Evolutionary conservation across 1,140 invertebrate genomes (phyloP).

Genomic region (Drosophila seguyi): DNA sequence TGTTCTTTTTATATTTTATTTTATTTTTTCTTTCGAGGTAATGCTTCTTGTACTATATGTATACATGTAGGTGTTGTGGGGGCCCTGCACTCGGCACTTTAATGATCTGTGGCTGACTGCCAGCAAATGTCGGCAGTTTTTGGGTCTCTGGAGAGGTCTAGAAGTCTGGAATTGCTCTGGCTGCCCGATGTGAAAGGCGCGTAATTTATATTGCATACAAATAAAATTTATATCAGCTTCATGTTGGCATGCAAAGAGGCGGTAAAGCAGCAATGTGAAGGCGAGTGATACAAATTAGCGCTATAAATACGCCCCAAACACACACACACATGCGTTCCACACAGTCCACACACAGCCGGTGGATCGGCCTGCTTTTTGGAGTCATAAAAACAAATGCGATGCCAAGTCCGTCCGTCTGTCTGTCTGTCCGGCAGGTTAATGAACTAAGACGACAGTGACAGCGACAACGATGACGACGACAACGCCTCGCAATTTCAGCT

Average conservation of each 20-base stretch:
- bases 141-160: constrained; percentile 10
- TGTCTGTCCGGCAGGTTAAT: constrained; percentile 55
- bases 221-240: constrained; percentile 77
- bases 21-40: background rate
- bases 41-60: background rate
- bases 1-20: background rate
- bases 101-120: constrained; percentile 63
- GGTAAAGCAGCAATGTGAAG: constrained; percentile 10
- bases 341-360: constrained; percentile 29
- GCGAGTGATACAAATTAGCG: constrained; percentile 72
- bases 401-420: constrained; percentile 35
- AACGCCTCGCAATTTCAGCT: constrained; percentile 56
- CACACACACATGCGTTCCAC: constrained; percentile 29
- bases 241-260: constrained; percentile 63
- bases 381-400: constrained; percentile 72
- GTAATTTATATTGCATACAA: constrained; percentile 76
- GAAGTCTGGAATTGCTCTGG: constrained; percentile 16
- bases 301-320: constrained; percentile 67
- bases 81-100: constrained; percentile 60
- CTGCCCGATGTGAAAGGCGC: constrained; percentile 47
- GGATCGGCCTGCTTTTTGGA: constrained; percentile 19
- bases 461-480: constrained; percentile 29
- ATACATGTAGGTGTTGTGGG: constrained; percentile 24
- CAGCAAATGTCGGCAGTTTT: constrained; percentile 21
- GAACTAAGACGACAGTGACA: constrained; percentile 49